Conservation (phyloP, 2,113 vertebrate species). For the Dascyllus trimaculatus region DNA sequence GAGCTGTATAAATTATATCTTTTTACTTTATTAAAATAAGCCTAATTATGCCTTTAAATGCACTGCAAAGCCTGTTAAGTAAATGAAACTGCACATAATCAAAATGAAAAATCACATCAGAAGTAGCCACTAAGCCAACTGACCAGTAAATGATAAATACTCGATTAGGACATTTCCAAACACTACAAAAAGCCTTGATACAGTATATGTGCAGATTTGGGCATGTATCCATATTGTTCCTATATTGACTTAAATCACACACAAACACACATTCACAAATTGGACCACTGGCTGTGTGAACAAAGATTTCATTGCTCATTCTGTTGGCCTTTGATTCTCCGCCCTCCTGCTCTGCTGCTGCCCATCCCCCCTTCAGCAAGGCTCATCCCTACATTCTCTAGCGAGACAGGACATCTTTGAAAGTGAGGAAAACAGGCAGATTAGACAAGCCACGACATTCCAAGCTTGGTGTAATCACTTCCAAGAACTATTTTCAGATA, state of each 20-base stretch:
- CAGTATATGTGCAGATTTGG: background rate
- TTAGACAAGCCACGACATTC: conserved; percentile 52
- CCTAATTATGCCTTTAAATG: too few species aligned
- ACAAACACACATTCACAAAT: conserved; percentile 19
- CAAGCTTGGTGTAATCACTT: conserved; percentile 24
- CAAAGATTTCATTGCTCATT: conserved; percentile 72
- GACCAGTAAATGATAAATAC: background rate
- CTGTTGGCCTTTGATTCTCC: conserved; percentile 66
- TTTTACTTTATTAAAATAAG: too few species aligned
- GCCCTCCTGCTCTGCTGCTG: conserved; percentile 41
- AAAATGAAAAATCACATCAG: conserved; percentile 3
- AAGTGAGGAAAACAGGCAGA: conserved; percentile 57
- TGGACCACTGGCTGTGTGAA: conserved; percentile 55
- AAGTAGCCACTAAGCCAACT: background rate
- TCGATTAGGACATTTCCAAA: background rate
- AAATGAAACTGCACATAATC: too few species aligned
- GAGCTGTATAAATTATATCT: too few species aligned
- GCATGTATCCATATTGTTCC: background rate
- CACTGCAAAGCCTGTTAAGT: too few species aligned
- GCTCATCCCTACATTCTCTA: conserved; percentile 68
- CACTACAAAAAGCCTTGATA: background rate
- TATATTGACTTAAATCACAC: conserved; percentile 10
- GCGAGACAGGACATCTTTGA: conserved; percentile 70
- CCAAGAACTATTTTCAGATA: conserved; percentile 40
- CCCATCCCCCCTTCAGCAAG: conserved; percentile 62